Conservation (phyloP, 2,113 vertebrate species). For the Dasyprocta punctata region DNA sequence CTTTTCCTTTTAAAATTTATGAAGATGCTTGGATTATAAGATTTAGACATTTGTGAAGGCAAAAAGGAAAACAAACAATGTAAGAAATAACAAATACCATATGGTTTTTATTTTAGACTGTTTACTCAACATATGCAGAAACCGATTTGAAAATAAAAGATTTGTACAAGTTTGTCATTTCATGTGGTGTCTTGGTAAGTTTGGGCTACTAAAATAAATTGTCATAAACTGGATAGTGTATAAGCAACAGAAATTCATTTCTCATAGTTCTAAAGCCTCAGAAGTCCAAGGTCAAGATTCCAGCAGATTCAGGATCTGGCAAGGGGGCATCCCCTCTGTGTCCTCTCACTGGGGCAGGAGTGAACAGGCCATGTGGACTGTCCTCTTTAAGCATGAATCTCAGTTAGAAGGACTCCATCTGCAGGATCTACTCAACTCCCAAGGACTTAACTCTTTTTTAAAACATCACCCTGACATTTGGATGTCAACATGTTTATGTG, state of each 20-base stretch:
- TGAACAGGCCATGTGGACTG: accelerated
- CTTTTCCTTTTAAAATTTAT: background rate
- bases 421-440: background rate
- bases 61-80: slow-evolving; percentile 19
- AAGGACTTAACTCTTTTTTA: background rate
- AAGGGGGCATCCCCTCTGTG: background rate
- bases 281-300: background rate
- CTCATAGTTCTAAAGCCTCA: background rate
- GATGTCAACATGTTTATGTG: background rate
- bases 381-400: background rate
- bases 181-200: background rate
- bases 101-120: slow-evolving; percentile 13
- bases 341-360: background rate
- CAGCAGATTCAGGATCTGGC: no score
- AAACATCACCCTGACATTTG: background rate
- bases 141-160: slow-evolving; percentile 26
- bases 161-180: slow-evolving; percentile 19
- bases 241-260: background rate
- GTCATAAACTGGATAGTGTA: background rate
- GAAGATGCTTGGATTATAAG: background rate
- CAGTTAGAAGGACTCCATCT: background rate
- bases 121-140: slow-evolving; percentile 47
- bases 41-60: slow-evolving; percentile 17
- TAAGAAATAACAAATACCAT: background rate
- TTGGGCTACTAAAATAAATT: background rate